These are phyloP conservation scores for Meandrina meandrites DNA, from an alignment of 92 coral and sea anemone genomes.

Conservation along the genomic window DNA sequence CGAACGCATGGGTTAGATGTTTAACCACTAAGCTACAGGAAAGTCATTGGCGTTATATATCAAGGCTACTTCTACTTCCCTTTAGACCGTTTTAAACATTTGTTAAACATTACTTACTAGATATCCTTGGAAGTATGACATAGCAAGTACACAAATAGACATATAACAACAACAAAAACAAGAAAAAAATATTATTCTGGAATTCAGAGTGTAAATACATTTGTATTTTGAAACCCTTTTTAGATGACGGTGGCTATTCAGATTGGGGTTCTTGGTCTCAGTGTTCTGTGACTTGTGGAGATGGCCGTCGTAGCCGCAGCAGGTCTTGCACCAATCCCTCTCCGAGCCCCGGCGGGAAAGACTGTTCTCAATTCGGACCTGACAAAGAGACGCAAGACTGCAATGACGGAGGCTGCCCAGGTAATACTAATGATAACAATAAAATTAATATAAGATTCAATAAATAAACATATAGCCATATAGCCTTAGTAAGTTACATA, in stretches of 20 bases:
- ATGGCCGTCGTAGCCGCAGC: neutral
- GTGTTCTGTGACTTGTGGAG: conserved; percentile 20
- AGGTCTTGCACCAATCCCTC: conserved; percentile 21
- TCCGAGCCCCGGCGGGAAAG: neutral
- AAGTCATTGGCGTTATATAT: too few species aligned
- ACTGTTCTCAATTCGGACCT: neutral
- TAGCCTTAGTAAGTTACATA: neutral
- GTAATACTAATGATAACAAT: neutral
- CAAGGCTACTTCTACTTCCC: too few species aligned
- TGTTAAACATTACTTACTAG: too few species aligned
- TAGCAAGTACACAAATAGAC: too few species aligned
- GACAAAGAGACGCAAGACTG: neutral
- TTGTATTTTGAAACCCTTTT: neutral
- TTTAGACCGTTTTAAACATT: too few species aligned
- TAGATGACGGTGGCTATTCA: neutral
- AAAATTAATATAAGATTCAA: too few species aligned
- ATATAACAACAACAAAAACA: neutral
- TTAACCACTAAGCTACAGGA: too few species aligned
- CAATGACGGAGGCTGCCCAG: neutral
- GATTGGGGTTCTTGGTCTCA: neutral
- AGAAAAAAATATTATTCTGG: neutral
- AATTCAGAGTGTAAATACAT: neutral
- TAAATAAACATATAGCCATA: neutral
- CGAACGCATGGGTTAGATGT: too few species aligned
- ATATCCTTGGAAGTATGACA: too few species aligned